A percentile compares a stretch with the other conserved stretches of the same genome.
Conservation (phyloP, 2,113 vertebrate genomes). For the Saimiri boliviensis region DNA sequence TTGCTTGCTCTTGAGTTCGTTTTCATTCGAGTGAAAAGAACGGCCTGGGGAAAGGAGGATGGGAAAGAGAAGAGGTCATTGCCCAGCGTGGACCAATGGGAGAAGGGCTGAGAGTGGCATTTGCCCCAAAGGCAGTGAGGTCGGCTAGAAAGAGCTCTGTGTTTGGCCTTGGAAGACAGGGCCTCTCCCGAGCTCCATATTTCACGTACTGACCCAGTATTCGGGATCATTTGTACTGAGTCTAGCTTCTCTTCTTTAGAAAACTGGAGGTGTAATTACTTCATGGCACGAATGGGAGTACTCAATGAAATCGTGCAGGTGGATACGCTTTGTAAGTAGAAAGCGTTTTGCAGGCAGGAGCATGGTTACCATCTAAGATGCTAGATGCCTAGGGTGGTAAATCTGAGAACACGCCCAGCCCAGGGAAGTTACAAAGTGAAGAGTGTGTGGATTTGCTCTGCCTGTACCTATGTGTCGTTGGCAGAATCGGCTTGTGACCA, state of each 20-base stretch:
- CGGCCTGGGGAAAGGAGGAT: background rate
- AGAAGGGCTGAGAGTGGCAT: background rate
- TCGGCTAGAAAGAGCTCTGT: background rate
- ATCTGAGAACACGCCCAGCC: background rate
- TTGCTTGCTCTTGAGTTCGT: background rate
- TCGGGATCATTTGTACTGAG: background rate
- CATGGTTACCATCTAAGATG: background rate
- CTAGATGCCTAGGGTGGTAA: background rate
- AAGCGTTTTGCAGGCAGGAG: background rate
- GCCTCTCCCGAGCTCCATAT: background rate
- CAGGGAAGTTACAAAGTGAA: background rate
- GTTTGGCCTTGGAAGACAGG: background rate
- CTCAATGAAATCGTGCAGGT: background rate
- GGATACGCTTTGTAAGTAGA: background rate
- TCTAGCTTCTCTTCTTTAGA: constrained; percentile 9
- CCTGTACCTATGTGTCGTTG: background rate
- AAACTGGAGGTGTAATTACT: background rate
- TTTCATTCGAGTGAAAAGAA: background rate
- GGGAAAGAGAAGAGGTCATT: background rate
- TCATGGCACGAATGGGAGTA: background rate
- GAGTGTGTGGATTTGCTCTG: background rate
- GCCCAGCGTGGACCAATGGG: background rate
- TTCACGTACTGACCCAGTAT: background rate
- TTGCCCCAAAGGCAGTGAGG: background rate
- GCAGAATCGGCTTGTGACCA: background rate